phyloP scores from a whole-genome alignment of 2,888 invertebrate species.

The Polydrusus pterygomalis region DNA sequence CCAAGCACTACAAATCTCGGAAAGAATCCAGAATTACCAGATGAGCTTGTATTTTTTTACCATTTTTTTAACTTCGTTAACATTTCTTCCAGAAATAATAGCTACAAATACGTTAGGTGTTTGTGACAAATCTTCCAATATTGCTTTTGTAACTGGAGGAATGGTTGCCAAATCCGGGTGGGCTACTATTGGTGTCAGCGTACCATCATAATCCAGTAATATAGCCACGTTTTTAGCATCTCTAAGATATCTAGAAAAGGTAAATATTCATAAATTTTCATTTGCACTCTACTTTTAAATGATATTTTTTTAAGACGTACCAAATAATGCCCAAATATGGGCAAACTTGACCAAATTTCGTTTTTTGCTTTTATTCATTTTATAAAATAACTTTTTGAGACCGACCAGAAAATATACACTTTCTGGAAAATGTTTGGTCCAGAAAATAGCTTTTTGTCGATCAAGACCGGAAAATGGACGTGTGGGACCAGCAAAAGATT shows the following conservation, averaged over 20 bases:
- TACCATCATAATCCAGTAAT: conserved; percentile 91
- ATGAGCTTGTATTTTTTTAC: conserved; percentile 69
- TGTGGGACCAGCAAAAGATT: no score
- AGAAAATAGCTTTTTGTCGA: no score
- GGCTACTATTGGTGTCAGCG: conserved; percentile 89
- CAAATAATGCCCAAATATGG: no score
- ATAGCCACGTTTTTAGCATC: conserved; percentile 80
- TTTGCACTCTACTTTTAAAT: not conserved
- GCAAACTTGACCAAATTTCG: no score
- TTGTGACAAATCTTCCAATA: conserved; percentile 85
- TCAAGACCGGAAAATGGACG: no score
- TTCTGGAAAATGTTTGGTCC: no score
- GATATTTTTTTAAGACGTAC: no score
- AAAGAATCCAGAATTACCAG: not conserved
- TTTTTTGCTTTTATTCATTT: no score
- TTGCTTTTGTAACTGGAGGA: conserved; percentile 88
- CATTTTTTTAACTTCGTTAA: conserved; percentile 91
- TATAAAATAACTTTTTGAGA: no score
- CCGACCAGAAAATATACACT: no score
- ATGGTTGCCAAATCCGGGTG: conserved; percentile 91
- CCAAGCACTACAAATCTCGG: no score
- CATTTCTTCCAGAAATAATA: conserved; percentile 88
- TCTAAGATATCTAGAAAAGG: conserved; percentile 53
- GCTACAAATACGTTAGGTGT: conserved; percentile 90
- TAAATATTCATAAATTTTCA: not conserved